phyloP scores from a whole-genome alignment of 92 coral and sea anemone genomes.

The Phymanthus crucifer region DNA sequence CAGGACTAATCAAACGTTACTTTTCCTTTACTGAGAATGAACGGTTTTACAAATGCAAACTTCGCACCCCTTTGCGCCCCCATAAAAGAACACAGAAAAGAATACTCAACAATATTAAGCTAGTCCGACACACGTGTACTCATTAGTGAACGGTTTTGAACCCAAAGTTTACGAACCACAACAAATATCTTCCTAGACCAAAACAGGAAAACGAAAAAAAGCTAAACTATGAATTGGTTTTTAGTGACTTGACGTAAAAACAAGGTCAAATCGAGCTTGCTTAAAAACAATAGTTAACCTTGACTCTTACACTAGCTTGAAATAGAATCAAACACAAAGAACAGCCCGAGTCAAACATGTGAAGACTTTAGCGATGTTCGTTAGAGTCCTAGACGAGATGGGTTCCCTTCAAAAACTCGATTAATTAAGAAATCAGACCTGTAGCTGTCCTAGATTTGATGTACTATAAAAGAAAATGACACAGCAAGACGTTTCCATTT shows the following conservation, averaged over 20 bases:
- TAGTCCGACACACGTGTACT: neutral
- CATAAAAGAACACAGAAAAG: neutral
- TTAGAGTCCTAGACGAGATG: too few relatives aligned
- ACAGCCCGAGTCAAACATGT: too few relatives aligned
- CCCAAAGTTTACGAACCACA: neutral
- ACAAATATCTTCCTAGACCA: neutral
- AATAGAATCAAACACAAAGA: neutral
- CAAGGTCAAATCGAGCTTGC: neutral
- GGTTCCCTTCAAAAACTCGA: neutral
- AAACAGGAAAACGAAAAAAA: neutral
- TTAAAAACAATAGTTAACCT: neutral
- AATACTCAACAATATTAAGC: neutral
- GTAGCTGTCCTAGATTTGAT: slow-evolving; percentile 11
- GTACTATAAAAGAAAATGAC: neutral
- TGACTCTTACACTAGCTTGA: neutral
- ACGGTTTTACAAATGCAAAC: neutral
- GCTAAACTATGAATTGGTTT: neutral
- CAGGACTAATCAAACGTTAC: neutral
- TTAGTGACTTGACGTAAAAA: neutral
- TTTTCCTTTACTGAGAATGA: neutral
- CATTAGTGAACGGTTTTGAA: neutral
- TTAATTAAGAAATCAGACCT: slow-evolving; percentile 6
- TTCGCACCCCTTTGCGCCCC: neutral
- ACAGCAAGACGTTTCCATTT: neutral
- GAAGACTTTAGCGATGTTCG: too few relatives aligned